Conservation (phyloP, 2,113 vertebrate genomes). For the Oreochromis aureus region DNA sequence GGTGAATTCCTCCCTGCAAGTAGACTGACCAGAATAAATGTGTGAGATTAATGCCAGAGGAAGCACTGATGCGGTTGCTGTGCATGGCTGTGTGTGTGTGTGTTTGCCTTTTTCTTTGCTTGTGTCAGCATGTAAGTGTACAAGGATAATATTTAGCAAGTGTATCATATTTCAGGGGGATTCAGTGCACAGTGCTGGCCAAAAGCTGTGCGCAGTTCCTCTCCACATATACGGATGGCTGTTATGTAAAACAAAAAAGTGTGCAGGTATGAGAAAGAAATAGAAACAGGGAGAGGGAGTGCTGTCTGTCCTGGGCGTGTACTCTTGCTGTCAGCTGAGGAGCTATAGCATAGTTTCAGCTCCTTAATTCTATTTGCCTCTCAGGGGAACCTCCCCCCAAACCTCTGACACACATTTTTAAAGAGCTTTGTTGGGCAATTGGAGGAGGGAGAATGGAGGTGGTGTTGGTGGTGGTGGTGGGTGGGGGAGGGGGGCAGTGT, state of each 20-base stretch:
- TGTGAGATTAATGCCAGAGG: constrained; percentile 49
- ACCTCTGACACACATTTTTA: constrained; percentile 51
- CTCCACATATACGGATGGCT: neutral
- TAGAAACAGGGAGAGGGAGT: neutral
- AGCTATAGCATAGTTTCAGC: constrained; percentile 41
- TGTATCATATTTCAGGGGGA: neutral
- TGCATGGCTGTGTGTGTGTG: neutral
- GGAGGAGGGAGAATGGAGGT: neutral
- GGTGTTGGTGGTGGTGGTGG: neutral
- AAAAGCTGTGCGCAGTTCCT: neutral
- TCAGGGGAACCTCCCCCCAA: constrained; percentile 47
- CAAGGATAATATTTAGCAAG: neutral
- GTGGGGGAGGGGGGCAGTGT: neutral
- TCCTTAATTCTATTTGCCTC: constrained; percentile 58
- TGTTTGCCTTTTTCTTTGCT: constrained; percentile 6
- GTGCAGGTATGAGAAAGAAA: neutral
- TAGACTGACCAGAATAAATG: constrained; percentile 60
- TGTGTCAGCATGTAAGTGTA: constrained; percentile 14
- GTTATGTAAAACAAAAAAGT: neutral
- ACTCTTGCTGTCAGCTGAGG: constrained; percentile 27
- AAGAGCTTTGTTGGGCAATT: constrained; percentile 42
- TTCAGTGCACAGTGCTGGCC: neutral
- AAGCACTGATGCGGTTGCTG: constrained; percentile 2
- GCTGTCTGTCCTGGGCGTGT: neutral
- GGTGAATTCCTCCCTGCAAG: constrained; percentile 62